Evolutionary conservation across 1,140 invertebrate species (phyloP).

Genomic region (Aphis craccivora): DNA sequence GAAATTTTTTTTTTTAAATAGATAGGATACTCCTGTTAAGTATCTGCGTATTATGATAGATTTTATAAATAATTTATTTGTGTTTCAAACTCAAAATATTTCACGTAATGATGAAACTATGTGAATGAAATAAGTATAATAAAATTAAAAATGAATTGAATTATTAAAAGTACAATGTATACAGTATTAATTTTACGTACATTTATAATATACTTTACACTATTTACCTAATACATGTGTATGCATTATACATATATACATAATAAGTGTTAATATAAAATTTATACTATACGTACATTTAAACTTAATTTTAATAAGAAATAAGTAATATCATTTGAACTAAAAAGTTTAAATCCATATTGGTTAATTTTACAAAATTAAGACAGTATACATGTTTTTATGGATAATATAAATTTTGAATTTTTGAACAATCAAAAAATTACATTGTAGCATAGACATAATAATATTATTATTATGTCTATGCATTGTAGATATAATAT

Average conservation of each 20-base stretch:
- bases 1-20: not conserved
- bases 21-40: not conserved
- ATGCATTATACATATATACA: not conserved
- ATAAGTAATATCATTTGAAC: too few species aligned
- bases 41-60: not conserved
- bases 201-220: not conserved
- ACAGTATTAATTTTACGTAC: not conserved
- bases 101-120: not conserved
- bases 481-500: too few species aligned
- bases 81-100: not conserved
- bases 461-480: too few species aligned
- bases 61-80: not conserved
- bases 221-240: not conserved
- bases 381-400: not conserved
- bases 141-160: not conserved
- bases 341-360: not conserved
- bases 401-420: not conserved
- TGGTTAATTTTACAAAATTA: not conserved
- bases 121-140: not conserved
- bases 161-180: not conserved
- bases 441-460: too few species aligned
- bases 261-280: not conserved
- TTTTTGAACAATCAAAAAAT: not conserved
- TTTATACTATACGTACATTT: not conserved
- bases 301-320: too few species aligned